Percentiles rank a stretch among this genome's conserved stretches.
These are phyloP conservation scores for Myodes glareolus DNA, from an alignment of 2,113 vertebrate genomes.

Conservation along the genomic window DNA sequence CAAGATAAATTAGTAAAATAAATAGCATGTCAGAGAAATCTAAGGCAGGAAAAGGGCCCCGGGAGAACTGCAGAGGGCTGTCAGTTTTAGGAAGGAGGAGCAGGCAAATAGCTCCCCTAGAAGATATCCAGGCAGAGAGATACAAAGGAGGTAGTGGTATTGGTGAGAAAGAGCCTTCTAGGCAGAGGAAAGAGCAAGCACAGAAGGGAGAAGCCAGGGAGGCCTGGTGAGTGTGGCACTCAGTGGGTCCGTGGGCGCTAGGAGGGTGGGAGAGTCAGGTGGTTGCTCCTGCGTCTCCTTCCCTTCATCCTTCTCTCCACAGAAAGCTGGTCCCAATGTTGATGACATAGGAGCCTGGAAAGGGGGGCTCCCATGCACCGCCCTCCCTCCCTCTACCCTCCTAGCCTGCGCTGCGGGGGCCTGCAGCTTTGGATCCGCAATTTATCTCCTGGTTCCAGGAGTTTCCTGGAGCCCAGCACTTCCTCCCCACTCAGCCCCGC, in stretches of 20 bases:
- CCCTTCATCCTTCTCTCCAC: no score
- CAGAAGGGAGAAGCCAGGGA: not conserved
- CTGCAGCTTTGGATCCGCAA: conserved; percentile 75
- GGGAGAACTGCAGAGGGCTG: not conserved
- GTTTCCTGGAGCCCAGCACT: conserved; percentile 80
- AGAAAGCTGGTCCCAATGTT: not conserved
- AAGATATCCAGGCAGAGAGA: not conserved
- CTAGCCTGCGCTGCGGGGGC: conserved; percentile 28
- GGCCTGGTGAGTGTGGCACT: not conserved
- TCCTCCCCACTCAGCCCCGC: conserved; percentile 75
- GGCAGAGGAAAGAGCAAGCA: not conserved
- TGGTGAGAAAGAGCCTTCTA: not conserved
- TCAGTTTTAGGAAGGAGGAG: not conserved
- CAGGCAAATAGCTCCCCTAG: not conserved
- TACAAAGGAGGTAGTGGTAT: not conserved
- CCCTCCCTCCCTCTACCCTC: not conserved
- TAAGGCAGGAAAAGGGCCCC: not conserved
- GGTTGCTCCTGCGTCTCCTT: not conserved
- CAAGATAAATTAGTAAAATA: conserved; percentile 5
- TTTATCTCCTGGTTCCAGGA: conserved; percentile 80
- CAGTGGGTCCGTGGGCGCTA: rapidly evolving
- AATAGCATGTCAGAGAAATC: not conserved
- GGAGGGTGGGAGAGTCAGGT: no score
- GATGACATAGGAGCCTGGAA: not conserved
- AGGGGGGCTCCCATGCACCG: not conserved